Evolutionary conservation across 1,140 invertebrate genomes (phyloP).

Genomic region (Drosophila sucinea): DNA sequence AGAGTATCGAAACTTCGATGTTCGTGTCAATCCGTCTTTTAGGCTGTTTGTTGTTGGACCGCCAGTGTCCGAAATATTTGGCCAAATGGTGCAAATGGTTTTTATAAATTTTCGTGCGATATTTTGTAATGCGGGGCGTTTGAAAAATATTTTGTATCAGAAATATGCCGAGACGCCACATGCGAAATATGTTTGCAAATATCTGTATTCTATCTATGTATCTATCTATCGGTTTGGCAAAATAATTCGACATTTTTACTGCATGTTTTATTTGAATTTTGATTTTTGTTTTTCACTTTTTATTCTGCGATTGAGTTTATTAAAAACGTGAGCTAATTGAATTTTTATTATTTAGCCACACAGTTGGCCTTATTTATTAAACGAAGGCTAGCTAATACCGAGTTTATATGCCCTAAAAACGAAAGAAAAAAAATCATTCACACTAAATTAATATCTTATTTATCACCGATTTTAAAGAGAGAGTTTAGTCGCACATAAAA

Average conservation of each 20-base stretch:
- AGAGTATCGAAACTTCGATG: not conserved
- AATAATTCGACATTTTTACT: not conserved
- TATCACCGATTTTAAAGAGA: too few species aligned
- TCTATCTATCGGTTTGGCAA: slow-evolving; percentile 38
- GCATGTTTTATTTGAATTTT: not conserved
- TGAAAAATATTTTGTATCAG: slow-evolving; percentile 35
- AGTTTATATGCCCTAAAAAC: not conserved
- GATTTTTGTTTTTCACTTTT: slow-evolving; percentile 31
- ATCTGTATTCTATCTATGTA: slow-evolving; percentile 20
- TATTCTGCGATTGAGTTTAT: slow-evolving; percentile 30
- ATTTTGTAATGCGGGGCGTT: slow-evolving; percentile 64
- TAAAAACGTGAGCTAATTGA: slow-evolving; percentile 40
- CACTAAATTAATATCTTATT: too few species aligned
- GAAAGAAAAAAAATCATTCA: too few species aligned
- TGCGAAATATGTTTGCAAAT: slow-evolving; percentile 28
- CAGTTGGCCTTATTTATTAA: slow-evolving; percentile 38
- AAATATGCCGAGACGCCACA: slow-evolving; percentile 44
- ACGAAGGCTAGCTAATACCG: not conserved
- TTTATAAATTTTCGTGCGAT: slow-evolving; percentile 65
- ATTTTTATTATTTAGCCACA: slow-evolving; percentile 38
- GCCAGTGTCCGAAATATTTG: slow-evolving; percentile 56
- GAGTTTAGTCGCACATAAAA: too few species aligned
- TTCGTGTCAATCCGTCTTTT: not conserved
- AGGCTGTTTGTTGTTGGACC: too few species aligned
- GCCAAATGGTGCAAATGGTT: slow-evolving; percentile 59